phyloP scores from a whole-genome alignment of 2,113 vertebrate species.

The Willisornis vidua region DNA sequence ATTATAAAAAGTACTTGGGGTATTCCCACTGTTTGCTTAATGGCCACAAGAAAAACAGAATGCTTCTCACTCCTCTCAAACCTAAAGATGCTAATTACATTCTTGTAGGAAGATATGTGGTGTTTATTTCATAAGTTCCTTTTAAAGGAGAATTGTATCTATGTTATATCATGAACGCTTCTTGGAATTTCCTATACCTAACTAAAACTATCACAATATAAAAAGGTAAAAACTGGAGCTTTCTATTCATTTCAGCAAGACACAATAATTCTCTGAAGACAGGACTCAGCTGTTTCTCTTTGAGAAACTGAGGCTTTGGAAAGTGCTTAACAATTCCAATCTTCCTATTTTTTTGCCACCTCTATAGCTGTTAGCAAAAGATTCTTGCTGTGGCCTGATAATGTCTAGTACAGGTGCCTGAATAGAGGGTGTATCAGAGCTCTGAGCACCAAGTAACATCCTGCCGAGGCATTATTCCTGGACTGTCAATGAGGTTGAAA shows the following conservation, averaged over 20 bases:
- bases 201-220: background rate
- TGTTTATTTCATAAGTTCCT: background rate
- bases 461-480: slow-evolving; percentile 38
- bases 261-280: background rate
- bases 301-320: slow-evolving; percentile 24
- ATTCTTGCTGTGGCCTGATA: slow-evolving; percentile 48
- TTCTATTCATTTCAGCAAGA: slow-evolving; percentile 18
- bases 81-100: background rate
- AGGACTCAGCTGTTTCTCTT: background rate
- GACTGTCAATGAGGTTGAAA: slow-evolving; percentile 42
- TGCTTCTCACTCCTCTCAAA: background rate
- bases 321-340: slow-evolving; percentile 43
- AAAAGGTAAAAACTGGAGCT: background rate
- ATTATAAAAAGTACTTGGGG: background rate
- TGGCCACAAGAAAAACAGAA: background rate
- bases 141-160: background rate
- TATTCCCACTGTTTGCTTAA: background rate
- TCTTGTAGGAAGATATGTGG: background rate
- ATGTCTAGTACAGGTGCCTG: slow-evolving; percentile 34
- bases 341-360: background rate
- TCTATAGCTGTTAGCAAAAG: slow-evolving; percentile 39
- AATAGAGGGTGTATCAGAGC: slow-evolving; percentile 49
- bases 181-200: background rate
- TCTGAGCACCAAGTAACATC: slow-evolving; percentile 28
- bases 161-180: background rate